Evolutionary conservation across 2,888 invertebrate genomes (phyloP).

Genomic region (Dicyrtoma fusca): DNA sequence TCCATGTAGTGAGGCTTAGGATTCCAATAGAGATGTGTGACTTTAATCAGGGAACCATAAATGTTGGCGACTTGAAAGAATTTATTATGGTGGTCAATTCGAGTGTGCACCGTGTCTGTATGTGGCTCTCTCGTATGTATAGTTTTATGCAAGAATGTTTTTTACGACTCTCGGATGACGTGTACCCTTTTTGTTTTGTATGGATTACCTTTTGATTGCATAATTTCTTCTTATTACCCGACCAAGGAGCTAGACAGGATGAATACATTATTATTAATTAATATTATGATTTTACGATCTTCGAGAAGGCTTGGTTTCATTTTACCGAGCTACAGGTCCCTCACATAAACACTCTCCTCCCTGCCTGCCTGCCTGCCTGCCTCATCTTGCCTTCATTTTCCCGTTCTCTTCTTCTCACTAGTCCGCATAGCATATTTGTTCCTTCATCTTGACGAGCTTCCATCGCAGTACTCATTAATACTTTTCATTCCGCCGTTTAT

Average conservation of each 20-base stretch:
- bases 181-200: constrained; percentile 37
- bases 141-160: constrained; percentile 23
- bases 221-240: constrained; percentile 26
- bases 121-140: neutral
- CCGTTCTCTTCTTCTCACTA: too few relatives aligned
- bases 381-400: too few relatives aligned
- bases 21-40: constrained; percentile 39
- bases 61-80: constrained; percentile 40
- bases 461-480: too few relatives aligned
- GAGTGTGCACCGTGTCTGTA: neutral
- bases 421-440: too few relatives aligned
- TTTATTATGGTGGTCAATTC: constrained; percentile 33
- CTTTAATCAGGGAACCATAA: constrained; percentile 41
- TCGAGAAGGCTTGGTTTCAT: neutral
- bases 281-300: constrained; percentile 31
- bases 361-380: too few relatives aligned
- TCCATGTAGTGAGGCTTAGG: neutral
- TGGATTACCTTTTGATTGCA: constrained; percentile 29
- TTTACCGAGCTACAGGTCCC: too few relatives aligned
- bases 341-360: too few relatives aligned
- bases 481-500: too few relatives aligned
- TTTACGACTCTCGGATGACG: constrained; percentile 23
- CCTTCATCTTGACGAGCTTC: too few relatives aligned
- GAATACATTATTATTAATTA: constrained; percentile 36
- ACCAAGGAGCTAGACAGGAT: constrained; percentile 21